Conservation (phyloP, 1,140 invertebrate genomes). For the Propsilocerus akamusi region DNA sequence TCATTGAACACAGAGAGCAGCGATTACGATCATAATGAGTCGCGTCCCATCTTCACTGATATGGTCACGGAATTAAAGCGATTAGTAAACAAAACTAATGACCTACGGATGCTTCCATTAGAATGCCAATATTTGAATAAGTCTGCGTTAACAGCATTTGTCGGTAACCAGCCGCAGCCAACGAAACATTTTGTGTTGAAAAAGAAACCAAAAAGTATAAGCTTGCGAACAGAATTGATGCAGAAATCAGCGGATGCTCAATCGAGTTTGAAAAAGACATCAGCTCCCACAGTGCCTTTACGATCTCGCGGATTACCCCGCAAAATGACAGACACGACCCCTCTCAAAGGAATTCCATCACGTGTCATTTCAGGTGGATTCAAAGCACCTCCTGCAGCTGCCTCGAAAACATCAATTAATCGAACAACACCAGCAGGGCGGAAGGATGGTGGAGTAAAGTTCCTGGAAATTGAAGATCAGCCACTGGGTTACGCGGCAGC, state of each 20-base stretch:
- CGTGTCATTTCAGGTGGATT: constrained; percentile 42
- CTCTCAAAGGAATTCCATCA: constrained; percentile 76
- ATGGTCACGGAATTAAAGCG: constrained; percentile 73
- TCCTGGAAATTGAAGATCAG: constrained; percentile 85
- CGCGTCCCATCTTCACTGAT: constrained; percentile 74
- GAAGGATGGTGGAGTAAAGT: constrained; percentile 81
- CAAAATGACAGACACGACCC: constrained; percentile 93
- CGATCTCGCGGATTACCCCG: constrained; percentile 85
- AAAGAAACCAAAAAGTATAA: constrained; percentile 87
- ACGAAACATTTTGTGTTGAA: constrained; percentile 88
- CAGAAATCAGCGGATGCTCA: constrained; percentile 82
- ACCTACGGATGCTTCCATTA: constrained; percentile 73
- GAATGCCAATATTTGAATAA: constrained; percentile 96
- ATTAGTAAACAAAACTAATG: constrained; percentile 69
- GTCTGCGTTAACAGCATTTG: constrained; percentile 70
- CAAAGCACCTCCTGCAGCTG: constrained; percentile 28
- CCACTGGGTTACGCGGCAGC: constrained; percentile 49
- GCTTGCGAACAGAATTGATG: constrained; percentile 70
- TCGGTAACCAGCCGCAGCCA: constrained; percentile 40
- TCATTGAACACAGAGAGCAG: constrained; percentile 69
- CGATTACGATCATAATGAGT: constrained; percentile 54
- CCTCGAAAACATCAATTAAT: constrained; percentile 25
- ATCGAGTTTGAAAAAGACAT: constrained; percentile 73
- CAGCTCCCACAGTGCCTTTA: constrained; percentile 66
- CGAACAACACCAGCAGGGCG: constrained; percentile 33